phyloP scores from a whole-genome alignment of 2,888 invertebrate genomes.

The Drosophila tanythrix region DNA sequence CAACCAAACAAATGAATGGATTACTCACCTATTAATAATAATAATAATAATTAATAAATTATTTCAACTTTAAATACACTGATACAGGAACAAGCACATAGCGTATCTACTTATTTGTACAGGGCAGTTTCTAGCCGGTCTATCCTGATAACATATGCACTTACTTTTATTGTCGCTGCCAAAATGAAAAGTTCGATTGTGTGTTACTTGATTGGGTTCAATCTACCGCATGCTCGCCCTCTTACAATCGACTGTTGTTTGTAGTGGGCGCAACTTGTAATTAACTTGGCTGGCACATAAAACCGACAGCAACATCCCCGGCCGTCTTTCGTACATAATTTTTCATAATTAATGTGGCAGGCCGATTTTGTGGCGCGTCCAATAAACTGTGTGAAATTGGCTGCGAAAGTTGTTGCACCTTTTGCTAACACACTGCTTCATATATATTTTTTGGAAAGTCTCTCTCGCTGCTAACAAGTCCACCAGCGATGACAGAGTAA shows the following conservation, averaged over 20 bases:
- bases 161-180: constrained; percentile 63
- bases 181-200: constrained; percentile 73
- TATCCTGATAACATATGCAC: not conserved
- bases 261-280: constrained; percentile 79
- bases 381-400: constrained; percentile 62
- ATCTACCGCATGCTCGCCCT: constrained; percentile 25
- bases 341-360: constrained; percentile 66
- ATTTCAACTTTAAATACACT: not conserved
- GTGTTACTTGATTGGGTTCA: constrained; percentile 70
- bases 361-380: constrained; percentile 42
- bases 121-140: constrained; percentile 11
- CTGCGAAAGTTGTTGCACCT: constrained; percentile 64
- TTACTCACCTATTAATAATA: not conserved
- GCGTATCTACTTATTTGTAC: not conserved
- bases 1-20: not conserved
- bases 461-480: constrained; percentile 7
- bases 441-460: constrained; percentile 38
- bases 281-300: constrained; percentile 72
- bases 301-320: constrained; percentile 35
- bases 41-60: not conserved
- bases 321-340: constrained; percentile 59
- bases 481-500: constrained; percentile 25
- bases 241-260: constrained; percentile 43
- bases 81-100: not conserved
- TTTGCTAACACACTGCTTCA: constrained; percentile 8